Evolutionary conservation across 2,113 vertebrate genomes (phyloP).

Genomic region (Choloepus hoffmanni): DNA sequence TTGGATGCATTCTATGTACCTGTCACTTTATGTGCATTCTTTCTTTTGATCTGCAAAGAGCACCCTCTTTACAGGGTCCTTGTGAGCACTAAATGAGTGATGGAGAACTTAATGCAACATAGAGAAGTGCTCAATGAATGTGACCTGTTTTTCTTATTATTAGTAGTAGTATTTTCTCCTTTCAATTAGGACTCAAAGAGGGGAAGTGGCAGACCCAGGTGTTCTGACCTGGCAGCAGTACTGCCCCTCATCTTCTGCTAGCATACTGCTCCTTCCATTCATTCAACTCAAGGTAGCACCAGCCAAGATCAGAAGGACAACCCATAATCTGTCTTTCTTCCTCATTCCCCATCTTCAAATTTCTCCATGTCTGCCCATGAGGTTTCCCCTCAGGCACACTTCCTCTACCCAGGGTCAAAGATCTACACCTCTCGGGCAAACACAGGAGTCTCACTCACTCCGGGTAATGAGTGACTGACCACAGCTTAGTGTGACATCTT

Average conservation of each 20-base stretch:
- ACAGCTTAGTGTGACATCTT: neutral
- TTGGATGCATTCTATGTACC: neutral
- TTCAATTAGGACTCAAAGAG: neutral
- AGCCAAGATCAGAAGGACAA: neutral
- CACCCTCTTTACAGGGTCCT: neutral
- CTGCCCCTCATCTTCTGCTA: neutral
- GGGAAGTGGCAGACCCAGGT: neutral
- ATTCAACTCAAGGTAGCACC: neutral
- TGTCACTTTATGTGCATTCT: neutral
- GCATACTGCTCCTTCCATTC: neutral
- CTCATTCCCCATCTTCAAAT: neutral
- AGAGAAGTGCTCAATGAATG: neutral
- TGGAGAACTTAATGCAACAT: neutral
- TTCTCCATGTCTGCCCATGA: neutral
- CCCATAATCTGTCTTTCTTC: neutral
- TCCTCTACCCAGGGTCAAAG: neutral
- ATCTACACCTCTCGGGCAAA: neutral
- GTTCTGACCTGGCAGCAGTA: neutral
- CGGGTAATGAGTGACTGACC: neutral
- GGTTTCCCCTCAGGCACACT: neutral
- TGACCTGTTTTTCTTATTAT: neutral
- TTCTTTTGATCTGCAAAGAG: neutral
- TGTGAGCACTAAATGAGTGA: neutral
- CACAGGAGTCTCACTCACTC: neutral
- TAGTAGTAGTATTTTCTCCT: neutral